Percentiles rank a stretch among this genome's conserved stretches.
phyloP scores from a whole-genome alignment of 2,888 invertebrate species.

The Tineola bisselliella region DNA sequence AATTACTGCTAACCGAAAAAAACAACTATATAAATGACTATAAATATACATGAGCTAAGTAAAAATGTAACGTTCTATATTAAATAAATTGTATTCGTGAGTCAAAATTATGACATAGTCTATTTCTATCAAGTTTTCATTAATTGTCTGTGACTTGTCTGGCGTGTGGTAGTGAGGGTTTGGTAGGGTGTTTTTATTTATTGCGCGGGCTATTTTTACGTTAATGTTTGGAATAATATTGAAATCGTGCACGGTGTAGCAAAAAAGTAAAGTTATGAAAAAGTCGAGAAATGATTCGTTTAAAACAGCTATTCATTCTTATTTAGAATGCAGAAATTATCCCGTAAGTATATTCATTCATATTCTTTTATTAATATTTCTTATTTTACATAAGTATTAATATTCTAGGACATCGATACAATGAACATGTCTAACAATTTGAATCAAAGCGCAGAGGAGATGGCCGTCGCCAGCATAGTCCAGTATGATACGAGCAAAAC shows the following conservation, averaged over 20 bases:
- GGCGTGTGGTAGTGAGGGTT: background rate
- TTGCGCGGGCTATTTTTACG: too few relatives aligned
- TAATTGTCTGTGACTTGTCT: too few relatives aligned
- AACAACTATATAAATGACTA: too few relatives aligned
- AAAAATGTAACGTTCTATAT: too few relatives aligned
- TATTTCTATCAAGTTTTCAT: too few relatives aligned
- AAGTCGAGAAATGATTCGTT: slow-evolving; percentile 73
- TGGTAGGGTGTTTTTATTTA: background rate
- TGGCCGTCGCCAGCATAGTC: slow-evolving; percentile 74
- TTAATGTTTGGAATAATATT: background rate
- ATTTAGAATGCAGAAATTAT: slow-evolving; percentile 76
- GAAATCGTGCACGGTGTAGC: background rate
- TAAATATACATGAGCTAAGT: too few relatives aligned
- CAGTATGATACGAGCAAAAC: slow-evolving; percentile 77
- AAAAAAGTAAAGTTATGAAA: slow-evolving; percentile 48
- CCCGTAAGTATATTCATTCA: slow-evolving; percentile 53
- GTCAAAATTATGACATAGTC: too few relatives aligned
- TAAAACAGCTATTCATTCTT: slow-evolving; percentile 72
- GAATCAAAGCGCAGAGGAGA: slow-evolving; percentile 72
- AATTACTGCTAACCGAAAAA: too few relatives aligned
- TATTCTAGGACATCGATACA: slow-evolving; percentile 69
- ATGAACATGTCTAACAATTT: slow-evolving; percentile 66
- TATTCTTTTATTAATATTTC: slow-evolving; percentile 15
- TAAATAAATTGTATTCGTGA: too few relatives aligned
- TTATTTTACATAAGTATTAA: slow-evolving; percentile 15